Evolutionary conservation across 1,140 invertebrate genomes (phyloP).

Genomic region (Megalopta genalis): DNA sequence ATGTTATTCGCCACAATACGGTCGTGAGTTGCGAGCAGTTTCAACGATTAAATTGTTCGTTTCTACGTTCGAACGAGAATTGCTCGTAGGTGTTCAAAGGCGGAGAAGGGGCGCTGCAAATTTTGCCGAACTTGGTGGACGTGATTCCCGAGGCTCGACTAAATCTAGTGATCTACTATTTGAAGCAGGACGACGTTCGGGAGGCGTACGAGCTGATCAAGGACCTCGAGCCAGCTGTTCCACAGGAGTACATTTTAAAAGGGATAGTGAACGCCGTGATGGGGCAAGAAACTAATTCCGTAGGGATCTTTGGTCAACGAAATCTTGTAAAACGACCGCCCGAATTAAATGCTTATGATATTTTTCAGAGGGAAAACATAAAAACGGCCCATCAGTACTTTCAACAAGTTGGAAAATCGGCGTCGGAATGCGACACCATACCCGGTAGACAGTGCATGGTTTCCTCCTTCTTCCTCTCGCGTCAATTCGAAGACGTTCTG

Average conservation of each 20-base stretch:
- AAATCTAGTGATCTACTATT: slow-evolving; percentile 97
- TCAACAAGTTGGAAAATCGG: slow-evolving; percentile 96
- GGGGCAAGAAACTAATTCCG: slow-evolving; percentile 94
- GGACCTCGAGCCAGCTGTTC: slow-evolving; percentile 94
- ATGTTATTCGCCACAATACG: slow-evolving; percentile 96
- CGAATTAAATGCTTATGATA: background rate
- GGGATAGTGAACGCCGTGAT: slow-evolving; percentile 96
- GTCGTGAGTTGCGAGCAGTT: slow-evolving; percentile 83
- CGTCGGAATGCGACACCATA: slow-evolving; percentile 97
- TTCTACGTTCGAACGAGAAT: background rate
- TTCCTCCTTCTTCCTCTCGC: slow-evolving; percentile 95
- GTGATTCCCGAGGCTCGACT: slow-evolving; percentile 97
- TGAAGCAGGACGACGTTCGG: slow-evolving; percentile 93
- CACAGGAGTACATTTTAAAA: slow-evolving; percentile 98
- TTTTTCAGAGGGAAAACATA: slow-evolving; percentile 91
- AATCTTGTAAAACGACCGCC: background rate
- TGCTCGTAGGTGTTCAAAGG: slow-evolving; percentile 87
- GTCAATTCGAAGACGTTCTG: slow-evolving; percentile 97
- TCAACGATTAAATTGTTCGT: background rate
- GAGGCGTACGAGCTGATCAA: slow-evolving; percentile 96
- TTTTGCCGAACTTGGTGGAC: slow-evolving; percentile 94
- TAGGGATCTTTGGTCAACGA: slow-evolving; percentile 76
- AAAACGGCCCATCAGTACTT: slow-evolving; percentile 98
- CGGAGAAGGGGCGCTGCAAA: slow-evolving; percentile 95
- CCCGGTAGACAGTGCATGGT: slow-evolving; percentile 98